Evolutionary conservation across 2,113 vertebrate genomes (phyloP).

Genomic region (Picathartes gymnocephalus): DNA sequence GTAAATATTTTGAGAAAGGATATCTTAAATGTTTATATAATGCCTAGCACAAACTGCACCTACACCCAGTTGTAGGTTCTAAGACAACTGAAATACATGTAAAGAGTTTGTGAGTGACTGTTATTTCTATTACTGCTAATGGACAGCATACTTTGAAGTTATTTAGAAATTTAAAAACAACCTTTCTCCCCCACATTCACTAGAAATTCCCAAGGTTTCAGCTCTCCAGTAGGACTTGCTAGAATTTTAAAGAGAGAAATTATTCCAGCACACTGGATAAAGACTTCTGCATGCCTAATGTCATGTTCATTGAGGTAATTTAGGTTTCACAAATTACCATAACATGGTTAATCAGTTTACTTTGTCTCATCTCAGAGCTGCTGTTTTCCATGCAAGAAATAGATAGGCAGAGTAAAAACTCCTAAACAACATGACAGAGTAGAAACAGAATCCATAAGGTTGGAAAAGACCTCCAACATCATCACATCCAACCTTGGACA

Average conservation of each 20-base stretch:
- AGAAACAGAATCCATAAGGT: background rate
- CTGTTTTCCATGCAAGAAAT: background rate
- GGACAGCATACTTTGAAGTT: background rate
- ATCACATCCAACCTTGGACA: background rate
- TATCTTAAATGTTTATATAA: background rate
- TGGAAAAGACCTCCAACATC: background rate
- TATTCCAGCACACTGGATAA: background rate
- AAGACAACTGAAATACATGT: background rate
- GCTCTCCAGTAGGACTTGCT: background rate
- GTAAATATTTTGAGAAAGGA: background rate
- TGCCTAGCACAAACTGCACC: background rate
- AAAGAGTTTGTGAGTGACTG: background rate
- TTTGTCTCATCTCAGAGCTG: background rate
- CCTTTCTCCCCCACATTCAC: background rate
- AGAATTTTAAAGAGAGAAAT: background rate
- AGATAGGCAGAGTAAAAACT: background rate
- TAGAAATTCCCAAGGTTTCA: background rate
- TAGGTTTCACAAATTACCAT: background rate
- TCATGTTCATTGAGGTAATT: background rate
- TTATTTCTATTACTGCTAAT: background rate
- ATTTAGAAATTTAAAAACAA: background rate
- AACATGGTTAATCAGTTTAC: background rate
- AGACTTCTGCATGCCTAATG: background rate
- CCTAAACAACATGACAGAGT: background rate
- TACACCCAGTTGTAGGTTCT: background rate